These are phyloP conservation scores for Bufo bufo DNA, from an alignment of 2,113 vertebrate species.

Conservation along the genomic window DNA sequence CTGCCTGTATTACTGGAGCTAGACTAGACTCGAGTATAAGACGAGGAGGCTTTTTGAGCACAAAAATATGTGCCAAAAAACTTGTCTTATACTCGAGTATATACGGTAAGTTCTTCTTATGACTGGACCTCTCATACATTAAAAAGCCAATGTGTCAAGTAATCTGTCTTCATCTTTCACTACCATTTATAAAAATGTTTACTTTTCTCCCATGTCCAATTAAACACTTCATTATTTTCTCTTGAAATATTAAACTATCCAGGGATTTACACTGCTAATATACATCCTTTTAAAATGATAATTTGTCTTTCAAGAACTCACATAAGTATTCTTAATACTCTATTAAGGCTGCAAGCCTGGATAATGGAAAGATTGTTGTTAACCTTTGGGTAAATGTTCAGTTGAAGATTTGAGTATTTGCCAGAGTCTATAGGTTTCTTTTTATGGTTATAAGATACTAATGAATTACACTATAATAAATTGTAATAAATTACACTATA, in stretches of 20 bases:
- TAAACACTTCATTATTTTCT: conserved; percentile 26
- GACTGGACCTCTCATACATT: background rate
- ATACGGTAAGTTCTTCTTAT: background rate
- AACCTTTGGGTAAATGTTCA: background rate
- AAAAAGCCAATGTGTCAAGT: background rate
- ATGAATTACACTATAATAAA: background rate
- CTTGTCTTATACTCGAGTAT: too few species aligned
- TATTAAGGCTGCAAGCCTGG: background rate
- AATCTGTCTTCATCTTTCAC: conserved; percentile 40
- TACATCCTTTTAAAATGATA: conserved; percentile 30
- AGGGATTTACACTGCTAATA: conserved; percentile 25
- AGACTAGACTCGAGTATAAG: too few species aligned
- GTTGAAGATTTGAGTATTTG: background rate
- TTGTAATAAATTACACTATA: background rate
- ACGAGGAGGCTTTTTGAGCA: too few species aligned
- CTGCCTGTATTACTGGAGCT: too few species aligned
- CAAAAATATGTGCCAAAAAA: too few species aligned
- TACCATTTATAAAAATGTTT: conserved; percentile 2
- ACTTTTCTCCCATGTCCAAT: conserved; percentile 6
- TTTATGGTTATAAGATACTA: background rate
- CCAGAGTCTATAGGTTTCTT: background rate
- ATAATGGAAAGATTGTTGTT: background rate
- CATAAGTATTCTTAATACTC: conserved; percentile 6
- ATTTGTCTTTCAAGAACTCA: conserved; percentile 9
- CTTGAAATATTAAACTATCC: conserved; percentile 21